Evolutionary conservation across 1,140 invertebrate genomes (phyloP).

Genomic region (Papilio machaon): DNA sequence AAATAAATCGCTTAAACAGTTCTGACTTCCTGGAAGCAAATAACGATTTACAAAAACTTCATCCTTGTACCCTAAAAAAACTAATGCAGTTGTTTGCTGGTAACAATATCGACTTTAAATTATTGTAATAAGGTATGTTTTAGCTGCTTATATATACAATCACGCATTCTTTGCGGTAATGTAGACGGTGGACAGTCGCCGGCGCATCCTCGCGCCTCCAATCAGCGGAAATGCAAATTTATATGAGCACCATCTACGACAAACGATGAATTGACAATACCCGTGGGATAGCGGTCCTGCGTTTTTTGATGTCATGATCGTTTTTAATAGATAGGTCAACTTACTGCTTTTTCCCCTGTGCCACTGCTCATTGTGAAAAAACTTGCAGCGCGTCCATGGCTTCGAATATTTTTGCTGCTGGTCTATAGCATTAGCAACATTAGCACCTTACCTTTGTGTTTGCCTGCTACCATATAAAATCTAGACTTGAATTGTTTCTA

Average conservation of each 20-base stretch:
- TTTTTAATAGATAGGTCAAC: neutral
- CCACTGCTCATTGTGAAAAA: neutral
- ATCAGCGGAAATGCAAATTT: conserved; percentile 21
- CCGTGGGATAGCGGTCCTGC: neutral
- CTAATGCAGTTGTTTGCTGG: neutral
- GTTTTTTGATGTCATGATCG: neutral
- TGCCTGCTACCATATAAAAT: too few species aligned
- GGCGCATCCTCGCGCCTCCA: conserved; percentile 8
- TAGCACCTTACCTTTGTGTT: too few species aligned
- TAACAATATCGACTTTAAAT: neutral
- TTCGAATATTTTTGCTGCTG: too few species aligned
- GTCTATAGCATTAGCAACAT: too few species aligned
- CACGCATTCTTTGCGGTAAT: conserved; percentile 14
- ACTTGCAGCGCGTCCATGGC: too few species aligned
- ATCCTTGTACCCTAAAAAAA: conserved; percentile 9
- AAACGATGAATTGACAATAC: conserved; percentile 23
- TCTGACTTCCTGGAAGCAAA: conserved; percentile 16
- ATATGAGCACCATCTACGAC: conserved; percentile 8
- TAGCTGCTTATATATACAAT: neutral
- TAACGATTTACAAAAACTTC: neutral
- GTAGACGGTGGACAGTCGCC: conserved; percentile 17
- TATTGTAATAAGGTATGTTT: neutral
- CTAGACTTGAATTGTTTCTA: neutral
- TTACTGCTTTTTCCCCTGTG: neutral
- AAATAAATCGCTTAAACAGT: conserved; percentile 6